Evolutionary conservation across 2,888 invertebrate species (phyloP), one percentile per base, ranked within the genome.

Genomic region (Cecidostiba fungosa): DNA sequence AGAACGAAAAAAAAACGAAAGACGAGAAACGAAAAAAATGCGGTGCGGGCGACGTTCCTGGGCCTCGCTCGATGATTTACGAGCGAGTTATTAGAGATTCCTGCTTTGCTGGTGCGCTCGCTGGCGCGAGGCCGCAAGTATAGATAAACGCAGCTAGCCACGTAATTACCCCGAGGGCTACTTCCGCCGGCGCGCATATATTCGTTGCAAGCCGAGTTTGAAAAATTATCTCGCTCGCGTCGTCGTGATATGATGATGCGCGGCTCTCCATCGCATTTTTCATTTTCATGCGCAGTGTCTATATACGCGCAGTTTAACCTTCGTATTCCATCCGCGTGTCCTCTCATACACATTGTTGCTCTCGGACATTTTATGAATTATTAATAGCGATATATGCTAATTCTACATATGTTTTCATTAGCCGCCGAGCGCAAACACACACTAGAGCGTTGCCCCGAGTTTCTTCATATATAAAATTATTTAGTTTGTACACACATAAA

Each of bases 131-230:
- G 79, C 79, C 79, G 54, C 54, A 79, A 79, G 79, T 79, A 59
- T 59, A 79, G 79, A 79, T 79, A 79, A 79, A 79, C 70, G 79
- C 50, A 79, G 79, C 79, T 79, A 79, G 70, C 50, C 70, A 70
- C 70, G 79, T 79, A 79, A 79, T 79, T 79, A 79, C 79, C 79
- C 79, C 70, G 79, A 79, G 79, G 79, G 79, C 79, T 70, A 79
- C 79, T 79, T 79, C 79, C 79, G 79, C 79, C 79, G 79, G 70
- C 79, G n/a, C 70, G n/a, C 19, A 10, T n/a, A 78, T 69, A 79
- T 79, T 70, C 70, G 79, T 79, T 36, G 12, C 10, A 72, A 5
- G 12, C 26, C 50, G 43, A 26, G 12, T 54, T 50, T 70, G 66
- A 66, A 78, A 78, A 78, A 47, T 79, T 70, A 70, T 54, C 50